Evolutionary conservation across 23 tunicate species (phyloP).

Genomic region (Halocynthia aurantium): DNA sequence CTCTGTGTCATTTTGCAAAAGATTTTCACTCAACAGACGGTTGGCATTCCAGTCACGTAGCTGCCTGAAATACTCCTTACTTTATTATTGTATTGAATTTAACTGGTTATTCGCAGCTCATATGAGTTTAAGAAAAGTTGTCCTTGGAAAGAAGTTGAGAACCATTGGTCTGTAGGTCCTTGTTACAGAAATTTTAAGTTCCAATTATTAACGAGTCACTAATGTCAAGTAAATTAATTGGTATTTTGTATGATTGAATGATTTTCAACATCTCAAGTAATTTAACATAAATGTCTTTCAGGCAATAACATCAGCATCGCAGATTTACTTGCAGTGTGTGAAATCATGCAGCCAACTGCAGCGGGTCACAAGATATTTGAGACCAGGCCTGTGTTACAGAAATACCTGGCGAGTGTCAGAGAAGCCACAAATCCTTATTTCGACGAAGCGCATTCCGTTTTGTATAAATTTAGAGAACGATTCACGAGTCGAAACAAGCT

Average conservation of each 20-base stretch:
- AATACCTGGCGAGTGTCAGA: constrained; percentile 54
- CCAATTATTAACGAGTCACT: no score
- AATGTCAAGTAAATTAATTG: not conserved
- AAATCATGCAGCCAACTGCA: constrained; percentile 44
- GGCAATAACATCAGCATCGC: constrained; percentile 63
- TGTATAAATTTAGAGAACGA: constrained; percentile 14
- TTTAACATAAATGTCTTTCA: not conserved
- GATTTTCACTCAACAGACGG: no score
- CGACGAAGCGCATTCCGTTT: constrained; percentile 45
- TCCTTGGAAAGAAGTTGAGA: not conserved
- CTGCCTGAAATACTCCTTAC: no score
- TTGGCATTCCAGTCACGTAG: no score
- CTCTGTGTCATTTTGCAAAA: no score
- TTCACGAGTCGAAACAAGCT: not conserved
- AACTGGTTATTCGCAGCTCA: not conserved
- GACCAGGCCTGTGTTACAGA: constrained; percentile 29
- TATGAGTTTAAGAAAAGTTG: not conserved
- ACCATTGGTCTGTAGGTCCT: not conserved
- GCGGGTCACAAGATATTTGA: constrained; percentile 57
- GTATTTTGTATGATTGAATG: not conserved
- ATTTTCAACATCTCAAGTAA: not conserved
- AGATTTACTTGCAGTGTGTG: constrained; percentile 71
- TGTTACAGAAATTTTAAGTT: not conserved
- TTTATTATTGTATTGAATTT: no score
- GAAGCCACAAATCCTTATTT: constrained; percentile 49